A percentile compares a stretch with the other conserved stretches of the same genome.
These are phyloP conservation scores for Brenthis ino DNA, from an alignment of 2,888 invertebrate genomes.

Conservation along the genomic window DNA sequence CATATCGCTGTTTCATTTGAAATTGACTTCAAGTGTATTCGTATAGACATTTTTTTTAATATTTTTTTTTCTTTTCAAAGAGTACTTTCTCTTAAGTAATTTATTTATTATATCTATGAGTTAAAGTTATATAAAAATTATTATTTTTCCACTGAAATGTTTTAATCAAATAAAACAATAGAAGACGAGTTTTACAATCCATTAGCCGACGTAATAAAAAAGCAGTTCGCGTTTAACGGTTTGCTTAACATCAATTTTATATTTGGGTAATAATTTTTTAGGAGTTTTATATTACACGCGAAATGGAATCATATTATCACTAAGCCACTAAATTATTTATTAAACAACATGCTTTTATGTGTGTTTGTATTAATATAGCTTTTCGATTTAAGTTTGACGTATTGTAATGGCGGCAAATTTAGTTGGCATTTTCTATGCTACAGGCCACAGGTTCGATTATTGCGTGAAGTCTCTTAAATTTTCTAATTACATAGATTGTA, in stretches of 20 bases:
- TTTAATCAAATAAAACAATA: conserved; percentile 23
- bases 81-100: too few species aligned
- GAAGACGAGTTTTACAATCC: conserved; percentile 24
- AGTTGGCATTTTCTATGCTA: too few species aligned
- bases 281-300: conserved; percentile 20
- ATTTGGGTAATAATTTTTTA: conserved; percentile 28
- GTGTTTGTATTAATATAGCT: not conserved
- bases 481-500: too few species aligned
- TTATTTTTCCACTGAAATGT: conserved; percentile 4
- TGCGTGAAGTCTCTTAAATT: too few species aligned
- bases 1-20: too few species aligned
- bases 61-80: too few species aligned
- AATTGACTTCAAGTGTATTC: too few species aligned
- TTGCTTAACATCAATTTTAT: conserved; percentile 25
- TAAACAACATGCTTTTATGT: not conserved
- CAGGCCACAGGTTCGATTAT: too few species aligned
- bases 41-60: too few species aligned
- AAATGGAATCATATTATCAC: conserved; percentile 27
- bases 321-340: conserved; percentile 3
- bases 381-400: too few species aligned
- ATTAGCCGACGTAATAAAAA: conserved; percentile 29
- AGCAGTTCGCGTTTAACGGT: conserved; percentile 29
- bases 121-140: conserved; percentile 5
- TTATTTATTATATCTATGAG: not conserved
- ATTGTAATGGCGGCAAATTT: too few species aligned